Evolutionary conservation across 2,113 vertebrate species (phyloP).

Genomic region (Canis aureus): DNA sequence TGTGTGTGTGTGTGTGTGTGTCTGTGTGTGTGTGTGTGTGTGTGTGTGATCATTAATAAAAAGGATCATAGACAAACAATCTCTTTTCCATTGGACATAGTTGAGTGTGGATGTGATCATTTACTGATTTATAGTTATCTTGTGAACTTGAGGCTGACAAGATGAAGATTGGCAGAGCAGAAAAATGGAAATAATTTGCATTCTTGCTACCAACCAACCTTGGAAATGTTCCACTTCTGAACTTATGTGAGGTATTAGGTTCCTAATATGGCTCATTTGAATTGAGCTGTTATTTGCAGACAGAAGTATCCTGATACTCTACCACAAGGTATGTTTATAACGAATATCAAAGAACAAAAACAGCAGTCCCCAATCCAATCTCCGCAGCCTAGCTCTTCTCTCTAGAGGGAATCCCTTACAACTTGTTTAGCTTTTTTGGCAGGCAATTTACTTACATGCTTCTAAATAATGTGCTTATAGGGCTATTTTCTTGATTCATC

Average conservation of each 20-base stretch:
- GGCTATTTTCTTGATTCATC: not conserved
- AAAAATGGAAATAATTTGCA: not conserved
- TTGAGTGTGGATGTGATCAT: not conserved
- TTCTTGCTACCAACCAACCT: not conserved
- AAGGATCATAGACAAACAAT: not conserved
- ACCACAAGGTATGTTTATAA: not conserved
- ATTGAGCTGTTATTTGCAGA: not conserved
- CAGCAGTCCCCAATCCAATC: not conserved
- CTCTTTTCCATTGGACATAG: not conserved
- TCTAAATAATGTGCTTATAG: not conserved
- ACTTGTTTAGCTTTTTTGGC: not conserved
- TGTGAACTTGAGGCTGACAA: not conserved
- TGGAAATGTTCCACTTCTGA: not conserved
- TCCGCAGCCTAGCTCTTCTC: not conserved
- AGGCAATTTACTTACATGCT: not conserved
- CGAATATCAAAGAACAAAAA: not conserved
- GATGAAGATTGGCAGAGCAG: not conserved
- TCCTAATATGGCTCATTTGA: not conserved
- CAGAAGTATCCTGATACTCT: not conserved
- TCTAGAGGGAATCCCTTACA: not conserved
- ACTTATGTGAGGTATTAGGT: not conserved
- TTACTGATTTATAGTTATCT: not conserved
- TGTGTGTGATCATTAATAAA: not conserved
- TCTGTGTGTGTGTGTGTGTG: not conserved
- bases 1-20: not conserved